phyloP scores from a whole-genome alignment of 2,797 vertebrate species.

The Pseudochromis fuscus region DNA sequence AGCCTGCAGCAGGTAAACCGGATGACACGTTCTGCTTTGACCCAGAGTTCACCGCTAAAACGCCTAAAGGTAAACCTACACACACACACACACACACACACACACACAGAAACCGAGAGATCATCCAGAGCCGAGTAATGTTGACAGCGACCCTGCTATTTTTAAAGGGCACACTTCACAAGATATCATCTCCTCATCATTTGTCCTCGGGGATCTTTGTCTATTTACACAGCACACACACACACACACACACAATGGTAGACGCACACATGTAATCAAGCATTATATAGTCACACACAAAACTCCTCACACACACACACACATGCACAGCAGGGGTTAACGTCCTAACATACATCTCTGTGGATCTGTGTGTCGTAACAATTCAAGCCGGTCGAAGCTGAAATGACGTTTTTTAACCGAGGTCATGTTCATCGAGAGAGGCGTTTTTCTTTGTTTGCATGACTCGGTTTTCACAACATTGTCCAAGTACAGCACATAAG shows the following conservation, averaged over 20 bases:
- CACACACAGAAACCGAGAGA: conserved; percentile 57
- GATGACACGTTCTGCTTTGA: conserved; percentile 99
- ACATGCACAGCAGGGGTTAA: conserved; percentile 48
- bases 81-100: conserved; percentile 31
- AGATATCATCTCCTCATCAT: conserved; percentile 80
- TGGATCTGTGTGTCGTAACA: conserved; percentile 49
- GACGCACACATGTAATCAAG: conserved; percentile 7
- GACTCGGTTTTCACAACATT: conserved; percentile 25
- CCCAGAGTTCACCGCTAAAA: conserved; percentile 99
- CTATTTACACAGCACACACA: conserved; percentile 57
- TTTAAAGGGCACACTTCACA: conserved; percentile 84
- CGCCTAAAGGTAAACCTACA: conserved; percentile 92
- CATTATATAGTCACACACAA: conserved; percentile 27
- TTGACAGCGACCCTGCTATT: conserved; percentile 84
- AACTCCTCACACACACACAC: conserved; percentile 38
- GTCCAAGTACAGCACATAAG: neutral
- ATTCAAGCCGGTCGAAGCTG: conserved; percentile 52
- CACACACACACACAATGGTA: conserved; percentile 16
- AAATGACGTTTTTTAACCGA: conserved; percentile 43
- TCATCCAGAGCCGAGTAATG: conserved; percentile 68
- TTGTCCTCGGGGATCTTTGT: conserved; percentile 73
- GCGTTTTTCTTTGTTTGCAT: conserved; percentile 30
- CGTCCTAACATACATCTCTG: conserved; percentile 46
- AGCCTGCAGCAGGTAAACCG: conserved; percentile 95
- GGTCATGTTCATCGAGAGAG: conserved; percentile 41